Evolutionary conservation across 2,888 invertebrate species (phyloP), one percentile per base, ranked within the genome.

Genomic region (Synanthedon andrenaeformis): DNA sequence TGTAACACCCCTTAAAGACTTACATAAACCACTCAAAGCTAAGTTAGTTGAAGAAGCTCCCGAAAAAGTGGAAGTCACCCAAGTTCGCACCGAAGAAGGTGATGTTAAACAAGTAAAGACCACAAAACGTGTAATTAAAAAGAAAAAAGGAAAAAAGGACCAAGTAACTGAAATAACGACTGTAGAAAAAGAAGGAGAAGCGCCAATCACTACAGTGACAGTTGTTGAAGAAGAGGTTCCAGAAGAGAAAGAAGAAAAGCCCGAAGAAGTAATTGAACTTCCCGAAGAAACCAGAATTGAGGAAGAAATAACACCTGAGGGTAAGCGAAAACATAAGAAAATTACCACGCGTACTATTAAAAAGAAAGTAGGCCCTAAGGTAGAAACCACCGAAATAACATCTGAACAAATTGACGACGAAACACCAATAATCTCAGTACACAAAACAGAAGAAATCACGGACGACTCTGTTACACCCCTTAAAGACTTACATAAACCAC

Each of bases 161-260:
- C 64, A 69, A 58, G 60, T 63, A 13, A 65, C 66, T 41, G 61
- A 66, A 61, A 65, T 69, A 28, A 59, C 61, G 11, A 67, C 65
- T 5, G 55, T 67, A 1, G 52, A 58, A 64, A 81, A 72, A 62
- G 69, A 82, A 66, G 82, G 80, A 55, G 72, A 82, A 58, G 58
- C 62, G 48, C 71, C 72, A 1, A 65, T 68, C 57, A 71, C 69
- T 0, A 71, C 72, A 3, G 70, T 74, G 0, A 62, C 55, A 17
- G 56, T 59, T 0, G 58, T 55, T 0, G 62, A 66, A 49, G 53
- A 59, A 54, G 54, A 62, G 41, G 67, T 64, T 14, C 57, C 74
- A 41, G 65, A 73, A 58, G 64, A 70, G 56, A 56, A 17, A 41
- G 65, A 73, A 58, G 64, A 70, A 56, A 56, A 17, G 2, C 17